Conservation (phyloP, 2,113 vertebrate genomes). For the Calidris pygmaea region DNA sequence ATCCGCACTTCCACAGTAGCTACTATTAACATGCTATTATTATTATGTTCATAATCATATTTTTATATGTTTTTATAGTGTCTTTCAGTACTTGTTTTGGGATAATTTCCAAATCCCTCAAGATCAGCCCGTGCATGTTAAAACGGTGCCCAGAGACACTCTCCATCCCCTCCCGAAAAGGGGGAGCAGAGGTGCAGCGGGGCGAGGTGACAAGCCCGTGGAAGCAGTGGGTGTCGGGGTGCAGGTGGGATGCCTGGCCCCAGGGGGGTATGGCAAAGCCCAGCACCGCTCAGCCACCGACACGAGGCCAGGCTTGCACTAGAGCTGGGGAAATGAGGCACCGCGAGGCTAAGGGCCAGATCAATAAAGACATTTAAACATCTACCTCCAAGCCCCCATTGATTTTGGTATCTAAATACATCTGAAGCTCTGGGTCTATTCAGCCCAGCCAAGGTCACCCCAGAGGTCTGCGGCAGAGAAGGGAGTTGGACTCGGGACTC, state of each 20-base stretch:
- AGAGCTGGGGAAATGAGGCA: not conserved
- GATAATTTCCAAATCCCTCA: not conserved
- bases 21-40: not conserved
- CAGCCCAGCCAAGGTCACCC: not conserved
- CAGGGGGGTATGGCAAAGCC: not conserved
- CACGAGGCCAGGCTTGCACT: not conserved
- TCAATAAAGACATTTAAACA: not conserved
- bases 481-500: not conserved
- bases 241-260: not conserved
- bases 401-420: not conserved
- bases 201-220: not conserved
- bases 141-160: not conserved
- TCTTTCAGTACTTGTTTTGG: not conserved
- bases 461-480: not conserved
- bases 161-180: accelerated
- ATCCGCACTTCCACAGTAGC: not conserved
- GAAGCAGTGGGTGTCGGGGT: not conserved
- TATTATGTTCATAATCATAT: not conserved
- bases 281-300: accelerated
- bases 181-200: not conserved
- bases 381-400: not conserved
- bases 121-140: not conserved
- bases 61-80: not conserved
- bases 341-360: not conserved
- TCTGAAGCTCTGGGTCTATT: not conserved